Base-by-base conservation (phyloP, 2,888 invertebrate species). In the Cremastobaeus sp. region DNA sequence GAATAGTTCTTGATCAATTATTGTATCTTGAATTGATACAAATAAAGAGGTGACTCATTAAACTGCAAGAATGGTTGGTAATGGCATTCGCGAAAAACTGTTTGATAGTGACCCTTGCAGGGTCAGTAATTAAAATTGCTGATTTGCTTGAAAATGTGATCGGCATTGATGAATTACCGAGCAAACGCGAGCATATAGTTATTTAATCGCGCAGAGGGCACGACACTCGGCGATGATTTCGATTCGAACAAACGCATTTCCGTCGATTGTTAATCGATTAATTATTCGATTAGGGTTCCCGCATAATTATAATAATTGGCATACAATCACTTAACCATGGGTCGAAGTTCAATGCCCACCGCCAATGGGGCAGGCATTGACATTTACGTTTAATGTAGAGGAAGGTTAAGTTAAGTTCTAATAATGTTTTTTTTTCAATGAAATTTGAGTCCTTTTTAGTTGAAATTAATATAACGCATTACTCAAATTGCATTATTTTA, bases 261-360 rank as follows among this genome's bases (percentile, higher is more conserved):
- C 85, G 83, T 78, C 81, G 80, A 86, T 86, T 86, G 84, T 85
- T 77, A 77, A 74, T 52, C 78, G 80, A 83, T 84, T 83, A 82
- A 78, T 78, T 81, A 82, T 81, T 81, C 80, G 82, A 82, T 84
- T 84, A 79, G 81, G 85, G 80, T 82, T 65, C 59, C 54, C 54
- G 68, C 59, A 70, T 78, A 82, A 83, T 82, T 79, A 82, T 79
- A 79, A 82, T 83, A 84, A 85, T 85, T 85, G 81, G 77, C 85
- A 85, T 85, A 83, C 84, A 84, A 86, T 85, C 82, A 82, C 76
- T 79, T 81, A 81, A 82, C 73, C 73, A 65, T 45, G 28, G 77
- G 75, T 62, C 81, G 72, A 78, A 81, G 84, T 81, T 81, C 83
- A 84, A 82, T 80, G 79, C 79, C 78, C 74, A 74, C 59, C 52